Conservation (phyloP, 2,113 vertebrate genomes). For the Tychaedon coryphoeus region DNA sequence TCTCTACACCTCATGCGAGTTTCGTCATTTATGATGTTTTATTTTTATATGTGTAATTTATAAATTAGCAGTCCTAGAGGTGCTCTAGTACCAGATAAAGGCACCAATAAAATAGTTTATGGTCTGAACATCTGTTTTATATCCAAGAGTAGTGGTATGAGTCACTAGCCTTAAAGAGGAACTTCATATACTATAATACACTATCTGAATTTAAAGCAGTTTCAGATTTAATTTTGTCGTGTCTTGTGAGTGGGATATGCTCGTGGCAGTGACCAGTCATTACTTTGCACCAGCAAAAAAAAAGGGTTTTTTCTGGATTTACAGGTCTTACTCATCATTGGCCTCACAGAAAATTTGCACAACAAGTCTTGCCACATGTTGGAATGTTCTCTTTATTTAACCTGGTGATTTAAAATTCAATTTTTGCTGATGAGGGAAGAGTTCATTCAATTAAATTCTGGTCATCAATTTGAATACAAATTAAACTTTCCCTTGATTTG, state of each 20-base stretch:
- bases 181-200: not conserved
- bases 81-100: not conserved
- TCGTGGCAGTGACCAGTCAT: not conserved
- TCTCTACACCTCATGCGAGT: not conserved
- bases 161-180: not conserved
- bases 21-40: accelerated
- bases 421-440: not conserved
- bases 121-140: not conserved
- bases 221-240: not conserved
- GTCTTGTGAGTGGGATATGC: not conserved
- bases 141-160: not conserved
- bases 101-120: not conserved
- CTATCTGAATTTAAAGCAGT: not conserved
- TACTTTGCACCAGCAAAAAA: not conserved
- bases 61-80: not conserved
- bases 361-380: accelerated
- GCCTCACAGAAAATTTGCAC: not conserved
- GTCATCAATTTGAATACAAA: not conserved
- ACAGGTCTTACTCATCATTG: not conserved
- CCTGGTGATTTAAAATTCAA: not conserved
- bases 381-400: not conserved
- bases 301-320: not conserved
- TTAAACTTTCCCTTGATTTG: not conserved
- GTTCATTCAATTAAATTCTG: not conserved
- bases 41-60: not conserved